These are phyloP conservation scores for Brachionus asplanchnoidis DNA, from an alignment of 1,140 invertebrate species.

Conservation along the genomic window DNA sequence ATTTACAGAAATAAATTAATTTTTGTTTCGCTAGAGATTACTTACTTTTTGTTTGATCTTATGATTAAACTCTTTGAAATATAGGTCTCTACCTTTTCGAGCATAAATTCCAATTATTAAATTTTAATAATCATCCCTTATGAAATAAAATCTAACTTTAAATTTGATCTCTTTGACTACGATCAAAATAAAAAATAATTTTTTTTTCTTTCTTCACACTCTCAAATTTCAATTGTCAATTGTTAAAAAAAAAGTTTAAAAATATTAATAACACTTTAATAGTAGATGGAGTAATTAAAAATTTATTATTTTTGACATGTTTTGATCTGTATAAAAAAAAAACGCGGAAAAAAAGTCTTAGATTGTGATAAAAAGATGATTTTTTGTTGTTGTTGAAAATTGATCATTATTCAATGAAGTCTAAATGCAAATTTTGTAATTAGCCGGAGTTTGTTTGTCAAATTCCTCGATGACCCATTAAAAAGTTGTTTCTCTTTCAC, in stretches of 20 bases:
- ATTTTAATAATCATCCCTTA: not conserved
- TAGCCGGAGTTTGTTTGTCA: not conserved
- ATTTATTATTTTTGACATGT: too few species aligned
- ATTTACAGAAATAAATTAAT: conserved; percentile 9
- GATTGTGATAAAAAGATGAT: not conserved
- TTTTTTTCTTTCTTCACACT: too few species aligned
- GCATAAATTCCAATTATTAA: conserved; percentile 4
- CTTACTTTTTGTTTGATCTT: not conserved
- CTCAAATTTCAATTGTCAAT: not conserved
- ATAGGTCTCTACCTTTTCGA: not conserved
- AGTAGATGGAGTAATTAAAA: too few species aligned
- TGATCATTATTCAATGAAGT: not conserved
- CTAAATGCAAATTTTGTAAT: not conserved
- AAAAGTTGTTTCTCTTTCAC: not conserved
- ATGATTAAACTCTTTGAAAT: not conserved
- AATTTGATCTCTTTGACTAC: not conserved
- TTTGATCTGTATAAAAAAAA: too few species aligned
- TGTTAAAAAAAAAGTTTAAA: not conserved
- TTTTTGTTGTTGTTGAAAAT: too few species aligned
- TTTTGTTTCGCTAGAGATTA: conserved; percentile 10
- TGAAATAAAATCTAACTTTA: not conserved
- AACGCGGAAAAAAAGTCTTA: not conserved
- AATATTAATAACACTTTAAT: too few species aligned
- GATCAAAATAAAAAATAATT: too few species aligned
- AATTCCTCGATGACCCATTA: not conserved